Evolutionary conservation across 1,140 invertebrate species (phyloP), one percentile per base, ranked within the genome.

Genomic region (Choristoneura fumiferana): DNA sequence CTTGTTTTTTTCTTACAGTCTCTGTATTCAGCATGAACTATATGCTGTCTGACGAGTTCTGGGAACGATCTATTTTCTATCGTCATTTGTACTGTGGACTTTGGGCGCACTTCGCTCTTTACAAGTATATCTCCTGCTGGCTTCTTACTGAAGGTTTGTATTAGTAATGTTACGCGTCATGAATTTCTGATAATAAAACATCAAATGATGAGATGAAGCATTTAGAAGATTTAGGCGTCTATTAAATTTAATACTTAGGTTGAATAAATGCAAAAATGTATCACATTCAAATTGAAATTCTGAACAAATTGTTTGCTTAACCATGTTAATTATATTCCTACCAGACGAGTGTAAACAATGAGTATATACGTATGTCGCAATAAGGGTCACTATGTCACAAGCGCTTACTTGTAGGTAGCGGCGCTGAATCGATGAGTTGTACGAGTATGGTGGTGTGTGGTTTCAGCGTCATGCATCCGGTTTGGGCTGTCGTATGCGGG

Each of bases 121-220:
- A 96, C 76, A 98, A 98, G 86, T 99, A 98, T 72, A 94, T 98
- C 12, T 95, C 94, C 3, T 95, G 95, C 75, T 99, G 98, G 98
- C 89, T 98, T 6, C 90, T 99, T 8, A 93, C 95, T 10, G 96
- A 97, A 91, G 95, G 95, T 75, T 79, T 66, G 10, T 60, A 37
- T 38, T 53, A 2, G 10, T 52, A 53, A 14, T 54, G 8, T 15
- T 54, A 18, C 0, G 9, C 29, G 22, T 29, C 22, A 29, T 29
- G 2, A 29, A 29, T 29, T 2, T 2, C 2, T 29, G 22, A 29
- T 29, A 29, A 29, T 29, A 29, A 29, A 29, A 29, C 22, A 29
- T 3, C 22, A 29, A 3, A 2, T 29, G 22, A 29, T 29, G 22
- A 29, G 22, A 29, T 29, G 6, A 29, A 6, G 22, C 22, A 2